Conservation (phyloP, 2,797 vertebrate species). For the Dryobates pubescens region DNA sequence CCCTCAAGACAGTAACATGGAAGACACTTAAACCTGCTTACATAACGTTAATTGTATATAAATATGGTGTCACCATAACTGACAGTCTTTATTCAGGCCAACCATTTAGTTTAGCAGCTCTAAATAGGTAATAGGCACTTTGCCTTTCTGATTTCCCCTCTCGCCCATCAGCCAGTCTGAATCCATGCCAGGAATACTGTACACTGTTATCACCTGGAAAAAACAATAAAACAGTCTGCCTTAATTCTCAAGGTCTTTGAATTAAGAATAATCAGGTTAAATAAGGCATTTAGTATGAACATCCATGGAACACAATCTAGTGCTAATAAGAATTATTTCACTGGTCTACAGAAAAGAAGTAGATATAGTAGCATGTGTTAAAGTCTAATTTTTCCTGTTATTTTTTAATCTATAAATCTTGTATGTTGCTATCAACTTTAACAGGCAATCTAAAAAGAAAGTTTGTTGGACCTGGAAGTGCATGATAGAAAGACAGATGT, state of each 20-base stretch:
- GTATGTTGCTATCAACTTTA: neutral
- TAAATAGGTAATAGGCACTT: constrained; percentile 98
- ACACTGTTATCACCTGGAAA: constrained; percentile 90
- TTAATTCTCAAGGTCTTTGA: neutral
- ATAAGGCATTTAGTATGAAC: neutral
- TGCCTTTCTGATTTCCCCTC: constrained; percentile 95
- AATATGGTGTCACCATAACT: constrained; percentile 77
- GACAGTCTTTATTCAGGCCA: constrained; percentile 74
- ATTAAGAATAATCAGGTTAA: neutral
- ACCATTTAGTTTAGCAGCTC: constrained; percentile 92
- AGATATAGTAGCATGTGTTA: neutral
- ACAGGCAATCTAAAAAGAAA: neutral
- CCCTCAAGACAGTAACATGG: constrained; percentile 78
- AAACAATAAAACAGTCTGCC: neutral
- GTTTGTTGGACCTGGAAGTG: neutral
- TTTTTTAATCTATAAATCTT: neutral
- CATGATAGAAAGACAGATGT: neutral
- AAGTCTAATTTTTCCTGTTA: neutral
- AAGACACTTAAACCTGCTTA: constrained; percentile 82
- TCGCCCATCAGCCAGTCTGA: constrained; percentile 99
- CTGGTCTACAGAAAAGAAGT: neutral
- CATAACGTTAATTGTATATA: constrained; percentile 83
- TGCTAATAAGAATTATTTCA: neutral
- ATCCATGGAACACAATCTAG: neutral
- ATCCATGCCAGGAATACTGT: constrained; percentile 93